These are phyloP conservation scores for Hydropsyche tenuis DNA, from an alignment of 1,140 invertebrate species.

Conservation along the genomic window DNA sequence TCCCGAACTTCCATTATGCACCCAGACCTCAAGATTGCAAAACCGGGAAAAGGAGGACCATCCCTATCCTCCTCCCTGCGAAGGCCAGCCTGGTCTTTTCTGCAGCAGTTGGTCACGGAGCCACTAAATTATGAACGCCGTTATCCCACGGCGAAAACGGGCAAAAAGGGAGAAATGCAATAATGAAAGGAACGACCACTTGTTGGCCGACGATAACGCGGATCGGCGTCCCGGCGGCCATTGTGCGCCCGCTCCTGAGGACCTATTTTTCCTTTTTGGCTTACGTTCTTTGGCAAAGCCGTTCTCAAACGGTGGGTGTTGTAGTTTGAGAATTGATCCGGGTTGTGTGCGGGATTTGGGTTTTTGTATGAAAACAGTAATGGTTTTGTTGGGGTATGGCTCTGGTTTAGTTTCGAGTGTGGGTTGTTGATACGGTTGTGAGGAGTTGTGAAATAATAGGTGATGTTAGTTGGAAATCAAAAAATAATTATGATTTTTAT, in stretches of 20 bases:
- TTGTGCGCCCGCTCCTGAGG: not conserved
- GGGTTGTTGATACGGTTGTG: too few species aligned
- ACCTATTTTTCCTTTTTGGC: constrained; percentile 11
- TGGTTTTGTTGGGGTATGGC: too few species aligned
- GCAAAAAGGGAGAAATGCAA: constrained; percentile 18
- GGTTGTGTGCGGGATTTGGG: too few species aligned
- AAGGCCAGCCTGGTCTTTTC: too few species aligned
- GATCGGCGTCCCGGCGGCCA: not conserved
- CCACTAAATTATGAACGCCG: constrained; percentile 35
- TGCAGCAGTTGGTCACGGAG: too few species aligned
- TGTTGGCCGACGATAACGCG: constrained; percentile 33
- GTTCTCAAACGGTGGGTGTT: not conserved
- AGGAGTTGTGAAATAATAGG: too few species aligned
- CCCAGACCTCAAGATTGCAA: not conserved
- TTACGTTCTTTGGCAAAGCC: not conserved
- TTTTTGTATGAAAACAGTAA: too few species aligned
- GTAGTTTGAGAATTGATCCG: not conserved
- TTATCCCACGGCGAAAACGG: constrained; percentile 9
- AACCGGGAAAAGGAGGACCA: not conserved
- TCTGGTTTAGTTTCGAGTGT: too few species aligned
- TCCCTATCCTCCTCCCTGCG: too few species aligned
- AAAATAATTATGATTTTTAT: too few species aligned
- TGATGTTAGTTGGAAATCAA: too few species aligned
- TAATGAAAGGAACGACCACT: constrained; percentile 23
- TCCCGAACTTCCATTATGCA: too few species aligned